Evolutionary conservation across 2,888 invertebrate species (phyloP).

Genomic region (Labia minor): DNA sequence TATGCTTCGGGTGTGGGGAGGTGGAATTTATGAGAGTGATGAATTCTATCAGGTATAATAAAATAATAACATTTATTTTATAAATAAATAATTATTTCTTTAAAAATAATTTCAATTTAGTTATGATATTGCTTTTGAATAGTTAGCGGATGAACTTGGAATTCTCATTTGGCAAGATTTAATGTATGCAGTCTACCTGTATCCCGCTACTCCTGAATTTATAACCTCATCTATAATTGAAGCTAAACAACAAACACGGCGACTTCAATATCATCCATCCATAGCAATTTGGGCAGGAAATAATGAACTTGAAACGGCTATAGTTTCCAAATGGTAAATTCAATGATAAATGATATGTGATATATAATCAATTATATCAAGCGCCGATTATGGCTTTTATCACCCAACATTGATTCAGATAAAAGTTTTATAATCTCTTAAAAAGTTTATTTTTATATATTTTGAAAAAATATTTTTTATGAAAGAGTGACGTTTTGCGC

Average conservation of each 20-base stretch:
- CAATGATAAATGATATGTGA: too few species aligned
- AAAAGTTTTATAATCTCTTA: too few species aligned
- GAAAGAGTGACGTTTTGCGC: too few species aligned
- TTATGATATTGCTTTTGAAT: conserved; percentile 18
- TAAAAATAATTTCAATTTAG: background rate
- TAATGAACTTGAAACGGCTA: conserved; percentile 86
- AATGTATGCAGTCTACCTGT: conserved; percentile 94
- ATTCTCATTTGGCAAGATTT: conserved; percentile 96
- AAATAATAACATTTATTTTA: too few species aligned
- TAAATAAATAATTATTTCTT: conserved; percentile 14
- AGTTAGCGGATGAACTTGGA: conserved; percentile 72
- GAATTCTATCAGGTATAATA: conserved; percentile 60
- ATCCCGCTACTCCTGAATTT: conserved; percentile 65
- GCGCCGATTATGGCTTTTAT: too few species aligned
- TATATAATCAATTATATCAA: too few species aligned
- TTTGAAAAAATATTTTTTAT: too few species aligned
- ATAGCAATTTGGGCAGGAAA: conserved; percentile 74
- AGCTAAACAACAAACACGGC: conserved; percentile 65
- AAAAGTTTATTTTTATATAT: conserved; percentile 14
- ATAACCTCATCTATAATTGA: conserved; percentile 63
- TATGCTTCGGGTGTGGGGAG: conserved; percentile 96
- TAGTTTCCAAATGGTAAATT: conserved; percentile 66
- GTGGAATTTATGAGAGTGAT: conserved; percentile 89
- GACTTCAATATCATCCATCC: conserved; percentile 77
- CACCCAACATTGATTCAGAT: too few species aligned